Evolutionary conservation across 2,797 vertebrate species (phyloP), one percentile per base, ranked within the genome.

Genomic region (Semaprochilodus insignis): DNA sequence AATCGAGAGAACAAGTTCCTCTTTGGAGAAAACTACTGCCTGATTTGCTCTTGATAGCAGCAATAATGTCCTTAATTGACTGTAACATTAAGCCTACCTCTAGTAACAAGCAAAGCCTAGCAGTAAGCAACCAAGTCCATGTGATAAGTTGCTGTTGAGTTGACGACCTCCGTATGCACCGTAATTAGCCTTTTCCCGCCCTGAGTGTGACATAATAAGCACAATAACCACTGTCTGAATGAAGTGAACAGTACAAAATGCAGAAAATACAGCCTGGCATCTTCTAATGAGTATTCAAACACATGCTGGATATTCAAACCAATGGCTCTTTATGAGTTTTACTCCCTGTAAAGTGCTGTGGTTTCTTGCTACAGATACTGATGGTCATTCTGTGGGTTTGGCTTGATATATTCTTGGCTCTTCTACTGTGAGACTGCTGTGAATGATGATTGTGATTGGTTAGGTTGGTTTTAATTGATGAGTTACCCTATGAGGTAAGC

Each of bases 361-460:
- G 4, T 11, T n/a, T 70, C 25, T 62, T 82, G 74, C 67, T 71
- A 60, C 16, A 54, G 48, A 67, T 66, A 44, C 4, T 81, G 72
- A 13, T 13, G 15, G 44, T 25, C 25, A 14, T 6, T 17, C 70
- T 19, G 54, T 55, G 51, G 55, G 15, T 16, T 19, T 77, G 34
- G 52, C 34, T 51, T 73, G 25, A 65, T 59, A 31, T 51, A 40
- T 27, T 51, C 63, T 40, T 52, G 59, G 51, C 54, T 36, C 13
- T 52, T 70, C 40, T 60, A 62, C 36, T 40, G 59, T 69, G 65
- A 83, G 62, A 60, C 25, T 34, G 51, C 34, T 70, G 66, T 57
- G 57, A 69, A 73, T 23, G 36, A 66, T 59, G 69, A 44, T 72
- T 82, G 65, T 81, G 79, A 80, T 81, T 84, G 81, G 55, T 65